Conservation (phyloP, 2,888 invertebrate genomes). For the Muschampia plurimacula region DNA sequence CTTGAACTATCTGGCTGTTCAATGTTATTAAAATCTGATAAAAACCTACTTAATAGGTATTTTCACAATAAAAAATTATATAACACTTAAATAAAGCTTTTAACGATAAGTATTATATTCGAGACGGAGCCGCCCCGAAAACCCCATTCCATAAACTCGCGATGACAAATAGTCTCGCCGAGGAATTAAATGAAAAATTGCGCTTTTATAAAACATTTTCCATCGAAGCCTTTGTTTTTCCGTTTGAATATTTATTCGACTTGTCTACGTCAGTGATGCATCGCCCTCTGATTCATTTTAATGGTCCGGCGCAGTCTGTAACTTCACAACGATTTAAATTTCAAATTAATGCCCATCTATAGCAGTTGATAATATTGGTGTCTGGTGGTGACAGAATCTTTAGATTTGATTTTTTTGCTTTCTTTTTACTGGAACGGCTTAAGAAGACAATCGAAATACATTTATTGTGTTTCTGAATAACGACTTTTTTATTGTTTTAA, state of each 20-base stretch:
- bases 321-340: slow-evolving; percentile 27
- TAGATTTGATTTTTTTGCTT: too few relatives aligned
- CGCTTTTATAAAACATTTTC: slow-evolving; percentile 50
- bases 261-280: slow-evolving; percentile 36
- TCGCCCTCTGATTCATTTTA: slow-evolving; percentile 35
- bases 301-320: slow-evolving; percentile 26
- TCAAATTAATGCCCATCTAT: too few relatives aligned
- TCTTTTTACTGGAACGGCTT: too few relatives aligned
- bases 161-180: slow-evolving; percentile 47
- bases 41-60: too few relatives aligned
- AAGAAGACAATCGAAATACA: too few relatives aligned
- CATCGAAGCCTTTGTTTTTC: slow-evolving; percentile 46
- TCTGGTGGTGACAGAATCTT: too few relatives aligned
- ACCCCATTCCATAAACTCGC: slow-evolving; percentile 6
- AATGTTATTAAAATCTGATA: too few relatives aligned
- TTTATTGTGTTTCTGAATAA: too few relatives aligned
- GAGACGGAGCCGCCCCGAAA: slow-evolving; percentile 12
- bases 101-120: not conserved
- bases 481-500: too few relatives aligned
- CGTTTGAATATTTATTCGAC: slow-evolving; percentile 46
- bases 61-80: too few relatives aligned
- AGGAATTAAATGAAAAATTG: slow-evolving; percentile 52
- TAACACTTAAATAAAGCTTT: not conserved
- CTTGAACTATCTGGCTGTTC: too few relatives aligned
- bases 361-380: too few relatives aligned